Evolutionary conservation across 1,140 invertebrate species (phyloP).

Genomic region (Nilaparvata lugens): DNA sequence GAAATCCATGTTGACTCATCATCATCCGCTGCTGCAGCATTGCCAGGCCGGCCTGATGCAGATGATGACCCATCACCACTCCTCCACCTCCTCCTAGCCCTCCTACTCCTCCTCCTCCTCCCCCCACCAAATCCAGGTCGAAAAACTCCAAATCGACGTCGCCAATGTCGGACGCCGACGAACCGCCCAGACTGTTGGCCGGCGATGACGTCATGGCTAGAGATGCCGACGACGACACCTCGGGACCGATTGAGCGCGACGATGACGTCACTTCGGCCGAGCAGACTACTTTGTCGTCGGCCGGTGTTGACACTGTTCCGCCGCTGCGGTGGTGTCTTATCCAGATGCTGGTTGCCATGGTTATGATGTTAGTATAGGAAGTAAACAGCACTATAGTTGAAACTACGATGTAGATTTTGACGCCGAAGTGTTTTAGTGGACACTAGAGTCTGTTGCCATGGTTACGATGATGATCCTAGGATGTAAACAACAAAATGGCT

Average conservation of each 20-base stretch:
- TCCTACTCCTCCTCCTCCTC: neutral
- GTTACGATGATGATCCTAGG: no score
- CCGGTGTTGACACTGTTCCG: neutral
- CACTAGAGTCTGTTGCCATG: no score
- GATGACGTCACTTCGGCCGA: conserved; percentile 45
- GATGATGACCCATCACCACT: neutral
- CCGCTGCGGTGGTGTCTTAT: neutral
- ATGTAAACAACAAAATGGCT: no score
- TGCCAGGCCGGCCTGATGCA: conserved; percentile 25
- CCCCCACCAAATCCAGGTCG: conserved; percentile 48
- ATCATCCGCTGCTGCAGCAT: conserved; percentile 33
- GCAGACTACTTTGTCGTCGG: conserved; percentile 43
- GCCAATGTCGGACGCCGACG: conserved; percentile 51
- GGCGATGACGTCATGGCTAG: conserved; percentile 32
- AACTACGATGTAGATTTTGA: no score
- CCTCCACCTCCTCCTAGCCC: no score
- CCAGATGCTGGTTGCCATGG: neutral
- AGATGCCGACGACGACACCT: conserved; percentile 35
- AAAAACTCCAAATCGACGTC: conserved; percentile 71
- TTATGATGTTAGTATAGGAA: no score
- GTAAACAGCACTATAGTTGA: no score
- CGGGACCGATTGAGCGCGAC: conserved; percentile 32
- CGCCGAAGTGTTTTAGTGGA: no score
- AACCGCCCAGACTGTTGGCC: conserved; percentile 53
- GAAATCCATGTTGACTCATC: conserved; percentile 30